Conservation (phyloP, 2,888 invertebrate species). For the Bellardia bayeri region DNA sequence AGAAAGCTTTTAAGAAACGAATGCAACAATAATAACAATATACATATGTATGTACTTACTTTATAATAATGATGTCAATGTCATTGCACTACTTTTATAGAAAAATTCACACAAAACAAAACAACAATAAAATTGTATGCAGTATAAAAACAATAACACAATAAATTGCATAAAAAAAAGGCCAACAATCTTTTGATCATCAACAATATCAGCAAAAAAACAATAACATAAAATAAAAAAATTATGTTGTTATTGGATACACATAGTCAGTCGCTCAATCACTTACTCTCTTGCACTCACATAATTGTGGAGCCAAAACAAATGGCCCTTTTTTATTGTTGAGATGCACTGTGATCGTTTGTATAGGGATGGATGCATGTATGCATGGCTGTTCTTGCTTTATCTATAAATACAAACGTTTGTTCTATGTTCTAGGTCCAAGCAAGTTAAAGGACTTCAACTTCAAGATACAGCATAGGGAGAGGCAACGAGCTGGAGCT, state of each 20-base stretch:
- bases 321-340: constrained; percentile 55
- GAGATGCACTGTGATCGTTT: neutral
- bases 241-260: constrained; percentile 57
- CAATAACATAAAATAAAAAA: constrained; percentile 37
- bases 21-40: constrained; percentile 41
- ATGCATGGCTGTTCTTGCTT: neutral
- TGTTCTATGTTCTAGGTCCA: neutral
- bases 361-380: neutral
- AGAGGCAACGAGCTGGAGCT: too few relatives aligned
- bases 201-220: constrained; percentile 30
- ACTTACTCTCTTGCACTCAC: neutral
- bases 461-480: neutral
- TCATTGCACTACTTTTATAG: constrained; percentile 72
- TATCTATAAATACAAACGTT: constrained; percentile 8
- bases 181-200: constrained; percentile 64
- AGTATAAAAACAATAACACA: constrained; percentile 28
- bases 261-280: neutral
- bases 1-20: constrained; percentile 54
- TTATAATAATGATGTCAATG: constrained; percentile 73
- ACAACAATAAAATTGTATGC: constrained; percentile 17
- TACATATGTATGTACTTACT: neutral
- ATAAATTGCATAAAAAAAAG: constrained; percentile 36
- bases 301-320: neutral
- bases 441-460: constrained; percentile 21
- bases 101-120: constrained; percentile 15